Conservation (phyloP, 92 coral and sea anemone species). For the Epizoanthus illoricatus region DNA sequence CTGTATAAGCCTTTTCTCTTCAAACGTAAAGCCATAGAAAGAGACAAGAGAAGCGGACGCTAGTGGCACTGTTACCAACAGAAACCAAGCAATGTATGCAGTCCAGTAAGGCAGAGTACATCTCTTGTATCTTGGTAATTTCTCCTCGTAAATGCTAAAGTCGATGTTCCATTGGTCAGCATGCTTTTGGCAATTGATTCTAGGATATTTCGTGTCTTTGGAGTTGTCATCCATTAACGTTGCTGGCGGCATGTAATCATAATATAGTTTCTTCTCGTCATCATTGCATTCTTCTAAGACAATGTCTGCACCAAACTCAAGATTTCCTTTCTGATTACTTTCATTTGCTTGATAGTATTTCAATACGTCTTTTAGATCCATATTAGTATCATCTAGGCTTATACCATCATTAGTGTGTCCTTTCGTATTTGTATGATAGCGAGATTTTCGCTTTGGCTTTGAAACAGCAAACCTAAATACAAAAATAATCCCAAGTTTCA, state of each 20-base stretch:
- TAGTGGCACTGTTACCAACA: slow-evolving; percentile 49
- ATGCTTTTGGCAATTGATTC: neutral
- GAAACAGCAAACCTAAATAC: slow-evolving; percentile 71
- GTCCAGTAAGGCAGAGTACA: slow-evolving; percentile 69
- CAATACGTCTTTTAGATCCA: slow-evolving; percentile 8
- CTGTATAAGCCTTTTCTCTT: slow-evolving; percentile 66
- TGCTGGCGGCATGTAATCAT: neutral
- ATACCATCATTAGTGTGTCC: slow-evolving; percentile 11
- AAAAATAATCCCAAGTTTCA: slow-evolving; percentile 55
- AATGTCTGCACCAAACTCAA: neutral
- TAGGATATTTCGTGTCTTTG: neutral
- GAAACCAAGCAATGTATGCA: slow-evolving; percentile 72
- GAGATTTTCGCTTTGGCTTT: slow-evolving; percentile 34
- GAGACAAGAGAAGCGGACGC: slow-evolving; percentile 74
- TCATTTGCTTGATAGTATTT: slow-evolving; percentile 1
- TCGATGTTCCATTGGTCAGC: slow-evolving; percentile 33
- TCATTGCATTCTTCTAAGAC: too few relatives aligned
- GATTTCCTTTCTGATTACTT: neutral
- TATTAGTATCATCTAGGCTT: neutral
- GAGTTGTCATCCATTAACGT: neutral
- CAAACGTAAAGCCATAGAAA: slow-evolving; percentile 78
- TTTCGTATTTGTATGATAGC: slow-evolving; percentile 12
- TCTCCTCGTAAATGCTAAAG: slow-evolving; percentile 29
- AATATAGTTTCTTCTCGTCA: neutral
- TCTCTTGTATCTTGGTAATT: slow-evolving; percentile 13